Percentiles rank a stretch among this genome's conserved stretches.
Evolutionary conservation across 2,113 vertebrate genomes (phyloP).

Genomic region (Paraplagusia blochii): DNA sequence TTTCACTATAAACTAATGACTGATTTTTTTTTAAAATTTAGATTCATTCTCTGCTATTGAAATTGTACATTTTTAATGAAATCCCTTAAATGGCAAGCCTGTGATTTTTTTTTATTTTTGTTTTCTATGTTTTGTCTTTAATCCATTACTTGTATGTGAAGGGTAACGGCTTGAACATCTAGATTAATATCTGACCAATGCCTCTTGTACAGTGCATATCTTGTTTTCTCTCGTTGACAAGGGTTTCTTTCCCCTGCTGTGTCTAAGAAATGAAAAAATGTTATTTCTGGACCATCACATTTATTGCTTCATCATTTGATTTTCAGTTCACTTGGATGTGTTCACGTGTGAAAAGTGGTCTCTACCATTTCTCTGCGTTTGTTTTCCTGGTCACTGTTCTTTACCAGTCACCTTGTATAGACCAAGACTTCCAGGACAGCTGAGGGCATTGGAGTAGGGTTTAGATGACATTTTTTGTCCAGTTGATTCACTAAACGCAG

Average conservation of each 20-base stretch:
- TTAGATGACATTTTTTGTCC: no score
- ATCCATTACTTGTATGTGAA: slow-evolving; percentile 2
- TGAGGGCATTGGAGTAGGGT: no score
- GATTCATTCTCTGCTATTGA: neutral
- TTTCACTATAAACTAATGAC: slow-evolving; percentile 16
- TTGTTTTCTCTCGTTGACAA: slow-evolving; percentile 34
- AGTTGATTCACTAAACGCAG: no score
- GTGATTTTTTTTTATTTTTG: slow-evolving; percentile 30
- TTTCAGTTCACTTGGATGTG: no score
- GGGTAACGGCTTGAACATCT: slow-evolving; percentile 3
- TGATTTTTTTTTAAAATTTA: slow-evolving; percentile 4
- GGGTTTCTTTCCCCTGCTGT: slow-evolving; percentile 54
- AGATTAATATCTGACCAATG: neutral
- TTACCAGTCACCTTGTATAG: no score
- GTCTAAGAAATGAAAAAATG: slow-evolving; percentile 24
- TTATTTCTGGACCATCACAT: slow-evolving; percentile 19
- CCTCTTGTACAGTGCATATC: slow-evolving; percentile 14
- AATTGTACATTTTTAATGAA: no score
- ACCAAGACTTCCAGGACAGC: no score
- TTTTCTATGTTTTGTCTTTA: slow-evolving; percentile 5
- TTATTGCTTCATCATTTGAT: neutral
- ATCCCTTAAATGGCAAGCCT: neutral
- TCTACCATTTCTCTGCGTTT: no score
- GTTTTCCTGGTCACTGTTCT: no score
- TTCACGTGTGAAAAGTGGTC: no score